Conservation (phyloP, 2,888 invertebrate genomes). For the Balanococcus diminutus region DNA sequence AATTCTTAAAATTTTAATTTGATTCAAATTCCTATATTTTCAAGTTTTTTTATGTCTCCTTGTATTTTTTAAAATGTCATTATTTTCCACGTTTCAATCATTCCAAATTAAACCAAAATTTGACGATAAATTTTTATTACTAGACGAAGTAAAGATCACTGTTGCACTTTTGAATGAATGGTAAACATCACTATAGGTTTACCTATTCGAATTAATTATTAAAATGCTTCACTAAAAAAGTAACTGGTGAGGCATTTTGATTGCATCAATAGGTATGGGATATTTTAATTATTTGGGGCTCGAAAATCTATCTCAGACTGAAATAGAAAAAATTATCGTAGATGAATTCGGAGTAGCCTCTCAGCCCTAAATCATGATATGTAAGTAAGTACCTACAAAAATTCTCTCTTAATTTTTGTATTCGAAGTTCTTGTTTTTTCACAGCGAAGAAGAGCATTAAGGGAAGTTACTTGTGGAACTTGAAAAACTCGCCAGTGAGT, state of each 20-base stretch:
- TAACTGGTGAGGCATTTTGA: slow-evolving; percentile 62
- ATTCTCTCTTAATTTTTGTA: too few relatives aligned
- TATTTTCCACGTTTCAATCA: too few relatives aligned
- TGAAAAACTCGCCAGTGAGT: slow-evolving; percentile 44
- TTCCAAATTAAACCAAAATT: too few relatives aligned
- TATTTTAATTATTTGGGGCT: slow-evolving; percentile 71
- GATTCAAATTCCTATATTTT: too few relatives aligned
- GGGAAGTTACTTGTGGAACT: slow-evolving; percentile 26
- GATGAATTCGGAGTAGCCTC: slow-evolving; percentile 63
- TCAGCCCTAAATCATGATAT: slow-evolving; percentile 64
- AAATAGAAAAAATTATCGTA: slow-evolving; percentile 63
- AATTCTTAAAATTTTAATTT: too few relatives aligned
- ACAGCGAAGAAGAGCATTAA: slow-evolving; percentile 44
- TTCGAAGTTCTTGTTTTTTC: too few relatives aligned
- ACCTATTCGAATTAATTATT: background rate
- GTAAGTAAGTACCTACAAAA: slow-evolving; percentile 62
- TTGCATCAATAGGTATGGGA: slow-evolving; percentile 66
- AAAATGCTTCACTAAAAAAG: slow-evolving; percentile 58
- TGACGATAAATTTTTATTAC: too few relatives aligned
- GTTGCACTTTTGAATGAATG: slow-evolving; percentile 89
- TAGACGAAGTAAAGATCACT: slow-evolving; percentile 82
- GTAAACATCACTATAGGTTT: background rate
- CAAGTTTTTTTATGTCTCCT: too few relatives aligned
- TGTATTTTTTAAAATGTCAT: too few relatives aligned
- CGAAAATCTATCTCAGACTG: slow-evolving; percentile 65